Conservation (phyloP, 2,113 vertebrate genomes). For the Rhinoderma darwinii region DNA sequence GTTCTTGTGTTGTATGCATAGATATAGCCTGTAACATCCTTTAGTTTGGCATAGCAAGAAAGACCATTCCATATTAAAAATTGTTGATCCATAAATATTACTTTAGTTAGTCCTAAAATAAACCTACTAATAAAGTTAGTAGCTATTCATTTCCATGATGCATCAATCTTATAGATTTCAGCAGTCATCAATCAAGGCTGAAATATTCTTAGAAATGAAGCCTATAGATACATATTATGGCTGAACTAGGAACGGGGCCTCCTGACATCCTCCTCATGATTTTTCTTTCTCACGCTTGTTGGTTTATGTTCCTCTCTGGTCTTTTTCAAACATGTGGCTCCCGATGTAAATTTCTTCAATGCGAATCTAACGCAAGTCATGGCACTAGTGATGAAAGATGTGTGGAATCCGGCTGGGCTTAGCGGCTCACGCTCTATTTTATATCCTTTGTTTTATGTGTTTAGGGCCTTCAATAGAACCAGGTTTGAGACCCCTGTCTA, state of each 20-base stretch:
- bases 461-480: not conserved
- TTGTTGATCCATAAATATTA: not conserved
- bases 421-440: not conserved
- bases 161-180: not conserved
- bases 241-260: not conserved
- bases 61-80: not conserved
- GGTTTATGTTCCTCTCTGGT: not conserved
- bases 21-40: too few species aligned
- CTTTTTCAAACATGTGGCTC: not conserved
- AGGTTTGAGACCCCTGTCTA: not conserved
- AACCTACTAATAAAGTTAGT: not conserved
- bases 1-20: too few species aligned
- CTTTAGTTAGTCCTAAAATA: not conserved
- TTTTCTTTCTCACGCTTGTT: not conserved
- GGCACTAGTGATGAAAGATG: constrained; percentile 1
- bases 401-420: not conserved
- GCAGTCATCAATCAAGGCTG: not conserved
- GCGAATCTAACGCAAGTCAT: not conserved
- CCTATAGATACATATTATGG: not conserved
- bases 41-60: too few species aligned
- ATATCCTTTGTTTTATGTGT: too few species aligned
- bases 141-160: not conserved
- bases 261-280: not conserved
- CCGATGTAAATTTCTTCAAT: not conserved
- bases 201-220: not conserved